phyloP scores from a whole-genome alignment of 2,797 vertebrate genomes.

The Amazonetta brasiliensis region DNA sequence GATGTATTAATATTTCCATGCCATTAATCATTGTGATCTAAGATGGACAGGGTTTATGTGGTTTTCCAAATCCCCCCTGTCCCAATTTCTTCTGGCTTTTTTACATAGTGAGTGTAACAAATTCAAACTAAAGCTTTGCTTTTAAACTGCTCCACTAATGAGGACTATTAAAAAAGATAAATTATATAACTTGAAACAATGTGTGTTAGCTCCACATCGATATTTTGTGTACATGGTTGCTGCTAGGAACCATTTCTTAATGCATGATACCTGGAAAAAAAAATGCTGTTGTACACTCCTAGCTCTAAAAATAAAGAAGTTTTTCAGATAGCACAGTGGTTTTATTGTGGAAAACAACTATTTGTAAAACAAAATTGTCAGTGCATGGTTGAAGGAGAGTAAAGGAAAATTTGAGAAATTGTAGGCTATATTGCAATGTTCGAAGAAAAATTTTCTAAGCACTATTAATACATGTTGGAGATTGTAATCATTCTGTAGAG shows the following conservation, averaged over 20 bases:
- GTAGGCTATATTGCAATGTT: not conserved
- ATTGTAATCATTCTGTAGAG: not conserved
- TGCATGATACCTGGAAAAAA: not conserved
- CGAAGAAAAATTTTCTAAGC: not conserved
- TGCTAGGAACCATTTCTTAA: not conserved
- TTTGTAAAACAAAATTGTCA: not conserved
- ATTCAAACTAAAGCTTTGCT: not conserved
- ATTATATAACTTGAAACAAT: not conserved
- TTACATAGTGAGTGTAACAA: not conserved
- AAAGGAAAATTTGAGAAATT: not conserved
- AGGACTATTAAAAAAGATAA: not conserved
- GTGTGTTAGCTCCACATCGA: not conserved
- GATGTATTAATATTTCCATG: conserved; percentile 21
- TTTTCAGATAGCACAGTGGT: not conserved
- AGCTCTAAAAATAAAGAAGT: not conserved
- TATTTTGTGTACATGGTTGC: not conserved
- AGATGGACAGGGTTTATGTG: not conserved
- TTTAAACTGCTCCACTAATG: not conserved
- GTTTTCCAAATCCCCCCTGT: not conserved
- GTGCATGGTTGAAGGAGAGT: not conserved
- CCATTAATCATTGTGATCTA: conserved; percentile 28
- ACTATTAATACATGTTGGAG: not conserved
- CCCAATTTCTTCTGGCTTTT: not conserved
- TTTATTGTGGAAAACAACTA: not conserved
- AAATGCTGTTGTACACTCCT: fast-evolving